These are phyloP conservation scores for Scyliorhinus canicula DNA, from an alignment of 2,797 vertebrate species.

Conservation along the genomic window DNA sequence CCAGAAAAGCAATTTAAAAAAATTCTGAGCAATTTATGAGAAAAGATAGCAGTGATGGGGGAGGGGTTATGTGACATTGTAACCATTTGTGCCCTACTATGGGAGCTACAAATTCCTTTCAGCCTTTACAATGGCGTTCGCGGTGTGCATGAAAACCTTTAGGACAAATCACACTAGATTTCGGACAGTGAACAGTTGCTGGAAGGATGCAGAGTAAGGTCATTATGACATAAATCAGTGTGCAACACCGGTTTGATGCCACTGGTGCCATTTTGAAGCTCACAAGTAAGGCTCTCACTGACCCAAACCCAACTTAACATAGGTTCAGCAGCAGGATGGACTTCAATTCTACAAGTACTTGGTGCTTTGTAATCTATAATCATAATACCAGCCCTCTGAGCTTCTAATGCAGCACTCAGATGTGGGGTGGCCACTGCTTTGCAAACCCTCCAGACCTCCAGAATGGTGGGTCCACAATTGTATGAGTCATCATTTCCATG, in stretches of 20 bases:
- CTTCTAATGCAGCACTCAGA: not conserved
- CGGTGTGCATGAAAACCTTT: not conserved
- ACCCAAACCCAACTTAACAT: not conserved
- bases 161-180: not conserved
- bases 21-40: not conserved
- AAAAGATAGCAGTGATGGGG: not conserved
- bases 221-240: not conserved
- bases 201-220: not conserved
- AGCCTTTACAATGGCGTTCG: not conserved
- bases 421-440: not conserved
- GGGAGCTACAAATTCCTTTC: not conserved
- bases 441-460: not conserved
- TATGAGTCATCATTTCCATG: not conserved
- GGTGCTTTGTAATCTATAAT: not conserved
- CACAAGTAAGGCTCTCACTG: not conserved
- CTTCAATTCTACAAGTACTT: too few relatives aligned
- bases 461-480: not conserved
- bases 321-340: not conserved
- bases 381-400: not conserved
- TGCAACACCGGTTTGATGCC: not conserved
- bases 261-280: not conserved
- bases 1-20: not conserved
- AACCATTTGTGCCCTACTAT: not conserved
- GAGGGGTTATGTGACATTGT: not conserved
- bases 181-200: too few relatives aligned